Base-by-base conservation (phyloP, 2,888 invertebrate genomes). In the Temnothorax unifasciatus region DNA sequence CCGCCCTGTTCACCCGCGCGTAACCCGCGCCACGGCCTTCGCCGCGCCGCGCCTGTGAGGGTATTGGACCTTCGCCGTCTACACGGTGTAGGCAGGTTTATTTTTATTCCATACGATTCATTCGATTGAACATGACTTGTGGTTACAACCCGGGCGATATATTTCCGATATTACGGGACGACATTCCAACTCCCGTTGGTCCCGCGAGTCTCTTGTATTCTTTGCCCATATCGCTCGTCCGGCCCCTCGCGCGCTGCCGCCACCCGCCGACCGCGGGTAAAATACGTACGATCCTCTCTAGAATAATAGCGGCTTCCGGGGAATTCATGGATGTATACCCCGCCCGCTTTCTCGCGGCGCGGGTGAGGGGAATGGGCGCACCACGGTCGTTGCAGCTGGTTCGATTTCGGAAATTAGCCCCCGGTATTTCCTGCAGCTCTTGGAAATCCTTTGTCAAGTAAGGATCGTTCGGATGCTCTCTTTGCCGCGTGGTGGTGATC, bases 101-200 rank as follows among this genome's bases (percentile, higher is more conserved):
- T 93, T 93, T 93, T 93, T 93, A 92, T 93, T 94, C 91, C 91
- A 88, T 92, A 90, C 91, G 92, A 92, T 93, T 93, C 93, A 91
- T 93, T 93, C 93, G 93, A 93, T 94, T 92, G 94, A 93, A 92
- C 93, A 93, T 93, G 93, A 93, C 93, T 94, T 92, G 94, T 92
- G 92, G 93, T 93, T 93, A 93, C 91, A 92, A 90, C 87, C 84
- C 9, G 74, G 84, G 89, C 92, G 87, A 92, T 93, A 93, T 93
- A 93, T 94, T 92, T 92, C 90, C 90, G 89, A 93, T 93, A 93
- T 94, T 93, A 93, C 93, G 86, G 90, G 89, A 92, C 92, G 92
- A 93, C 93, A 92, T 93, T 90, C 91, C 90, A 75, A 83, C 87
- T 86, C 86, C 85, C 82, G 79, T 54, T 54, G 83, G 87, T 90